These are phyloP conservation scores for Schizopygopsis malacanthus DNA, from an alignment of 2,797 vertebrate species.

Conservation along the genomic window DNA sequence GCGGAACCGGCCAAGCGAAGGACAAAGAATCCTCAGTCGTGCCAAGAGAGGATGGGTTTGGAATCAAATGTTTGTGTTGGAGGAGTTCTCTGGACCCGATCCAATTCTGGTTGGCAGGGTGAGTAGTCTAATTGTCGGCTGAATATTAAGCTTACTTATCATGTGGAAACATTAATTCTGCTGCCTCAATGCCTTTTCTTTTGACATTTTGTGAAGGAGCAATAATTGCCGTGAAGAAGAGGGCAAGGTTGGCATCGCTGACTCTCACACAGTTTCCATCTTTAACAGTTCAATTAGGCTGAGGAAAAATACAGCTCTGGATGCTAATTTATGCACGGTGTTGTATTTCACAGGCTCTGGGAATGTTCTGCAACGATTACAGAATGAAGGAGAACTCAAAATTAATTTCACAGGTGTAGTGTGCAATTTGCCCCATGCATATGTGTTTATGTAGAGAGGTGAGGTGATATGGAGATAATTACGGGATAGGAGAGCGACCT, in stretches of 20 bases:
- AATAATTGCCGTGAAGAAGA: conserved; percentile 59
- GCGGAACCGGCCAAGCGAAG: conserved; percentile 81
- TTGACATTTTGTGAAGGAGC: conserved; percentile 46
- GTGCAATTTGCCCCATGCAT: neutral
- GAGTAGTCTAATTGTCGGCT: conserved; percentile 84
- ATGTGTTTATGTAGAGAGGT: neutral
- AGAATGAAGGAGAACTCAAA: neutral
- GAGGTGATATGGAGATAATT: conserved; percentile 40
- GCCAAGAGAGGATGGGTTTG: conserved; percentile 99
- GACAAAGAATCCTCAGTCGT: conserved; percentile 92
- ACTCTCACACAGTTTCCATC: neutral
- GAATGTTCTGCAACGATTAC: neutral
- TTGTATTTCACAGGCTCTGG: neutral
- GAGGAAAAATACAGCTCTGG: conserved; percentile 48
- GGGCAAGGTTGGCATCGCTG: conserved; percentile 43
- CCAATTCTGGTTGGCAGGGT: conserved; percentile 99
- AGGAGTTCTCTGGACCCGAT: conserved; percentile 99
- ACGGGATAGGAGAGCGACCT: conserved; percentile 66
- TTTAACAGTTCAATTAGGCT: conserved; percentile 56
- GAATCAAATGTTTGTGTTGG: conserved; percentile 99
- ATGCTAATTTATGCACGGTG: conserved; percentile 7
- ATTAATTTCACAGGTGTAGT: neutral
- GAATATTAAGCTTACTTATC: conserved; percentile 84
- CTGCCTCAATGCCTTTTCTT: conserved; percentile 72
- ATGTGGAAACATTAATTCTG: conserved; percentile 80